Percentiles rank a stretch among this genome's conserved stretches.
Evolutionary conservation across 2,113 vertebrate species (phyloP).

Genomic region (Kryptolebias marmoratus): DNA sequence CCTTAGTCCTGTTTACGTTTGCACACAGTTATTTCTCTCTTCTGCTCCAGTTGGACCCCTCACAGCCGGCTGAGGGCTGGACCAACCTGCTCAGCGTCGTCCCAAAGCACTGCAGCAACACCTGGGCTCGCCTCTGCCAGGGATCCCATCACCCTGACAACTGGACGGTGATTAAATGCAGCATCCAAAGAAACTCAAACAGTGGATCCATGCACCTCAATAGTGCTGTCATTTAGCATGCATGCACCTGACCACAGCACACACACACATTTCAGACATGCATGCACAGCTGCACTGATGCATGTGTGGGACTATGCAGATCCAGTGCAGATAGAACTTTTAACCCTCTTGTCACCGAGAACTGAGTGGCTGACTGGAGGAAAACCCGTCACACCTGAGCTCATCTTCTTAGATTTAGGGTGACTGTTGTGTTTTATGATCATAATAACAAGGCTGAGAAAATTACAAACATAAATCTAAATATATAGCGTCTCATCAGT

Average conservation of each 20-base stretch:
- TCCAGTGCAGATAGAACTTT: constrained; percentile 48
- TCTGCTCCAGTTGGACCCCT: constrained; percentile 54
- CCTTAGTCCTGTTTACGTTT: constrained; percentile 57
- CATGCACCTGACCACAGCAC: constrained; percentile 8
- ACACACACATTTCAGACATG: constrained; percentile 1
- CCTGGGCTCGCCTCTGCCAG: constrained; percentile 37
- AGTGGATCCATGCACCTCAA: constrained; percentile 25
- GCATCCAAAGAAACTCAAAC: constrained; percentile 39
- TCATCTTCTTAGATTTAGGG: background rate
- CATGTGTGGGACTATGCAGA: constrained; percentile 48
- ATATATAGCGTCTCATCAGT: constrained; percentile 9
- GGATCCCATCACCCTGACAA: constrained; percentile 10
- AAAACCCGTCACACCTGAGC: background rate
- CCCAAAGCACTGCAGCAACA: constrained; percentile 61
- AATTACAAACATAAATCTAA: background rate
- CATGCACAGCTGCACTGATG: constrained; percentile 47
- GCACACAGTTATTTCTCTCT: constrained; percentile 48
- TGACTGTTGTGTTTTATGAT: background rate
- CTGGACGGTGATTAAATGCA: constrained; percentile 32
- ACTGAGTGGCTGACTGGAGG: background rate
- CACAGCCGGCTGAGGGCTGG: constrained; percentile 19
- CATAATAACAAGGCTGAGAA: background rate
- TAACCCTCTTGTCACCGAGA: constrained; percentile 58
- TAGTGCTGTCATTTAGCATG: constrained; percentile 14
- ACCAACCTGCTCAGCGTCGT: constrained; percentile 33